Evolutionary conservation across 2,888 invertebrate species (phyloP), one percentile per base, ranked within the genome.

Genomic region (Cataglyphis albicans): DNA sequence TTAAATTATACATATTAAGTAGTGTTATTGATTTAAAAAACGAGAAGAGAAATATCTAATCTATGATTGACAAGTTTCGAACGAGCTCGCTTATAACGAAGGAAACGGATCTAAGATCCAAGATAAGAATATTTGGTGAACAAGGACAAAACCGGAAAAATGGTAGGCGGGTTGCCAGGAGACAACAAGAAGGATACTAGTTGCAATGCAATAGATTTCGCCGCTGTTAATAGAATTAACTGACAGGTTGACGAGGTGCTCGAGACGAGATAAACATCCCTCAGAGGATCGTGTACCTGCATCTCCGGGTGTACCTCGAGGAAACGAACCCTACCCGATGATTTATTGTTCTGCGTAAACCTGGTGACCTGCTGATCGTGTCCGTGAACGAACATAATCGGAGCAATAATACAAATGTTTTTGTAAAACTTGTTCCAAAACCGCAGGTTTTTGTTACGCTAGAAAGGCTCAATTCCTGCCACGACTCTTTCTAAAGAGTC

Each of bases 221-320:
- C 83, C 86, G 83, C 86, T 76, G 78, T 90, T 93, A 93, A 92
- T 92, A 91, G 92, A 93, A 93, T 93, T 93, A 93, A 88, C 82
- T 83, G 90, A 91, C 92, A 91, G 93, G 90, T 92, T 89, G 88
- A 90, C 88, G 86, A 89, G 87, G 86, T 87, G 84, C 86, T 87
- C 68, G 57, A 61, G 41, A 52, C 52, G 52, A 90, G 91, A 90
- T 86, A 87, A 89, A 87, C 87, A 90, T 90, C 86, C 86, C 75
- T 85, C 59, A 70, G 57, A 86, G 87, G 84, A 89, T 67, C 68
- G 80, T 63, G 59, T 92, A 91, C 91, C 92, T 91, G 91, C 85
- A 70, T 59, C 44, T 67, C 25, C 0, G 44, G 68, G 55, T 65
- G 55, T 65, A 48, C 38, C n/a, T 38, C 32, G 41, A 32, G 55